A percentile compares a stretch with the other conserved stretches of the same genome.
Conservation (phyloP, 2,113 vertebrate genomes). For the Phaethon lepturus region DNA sequence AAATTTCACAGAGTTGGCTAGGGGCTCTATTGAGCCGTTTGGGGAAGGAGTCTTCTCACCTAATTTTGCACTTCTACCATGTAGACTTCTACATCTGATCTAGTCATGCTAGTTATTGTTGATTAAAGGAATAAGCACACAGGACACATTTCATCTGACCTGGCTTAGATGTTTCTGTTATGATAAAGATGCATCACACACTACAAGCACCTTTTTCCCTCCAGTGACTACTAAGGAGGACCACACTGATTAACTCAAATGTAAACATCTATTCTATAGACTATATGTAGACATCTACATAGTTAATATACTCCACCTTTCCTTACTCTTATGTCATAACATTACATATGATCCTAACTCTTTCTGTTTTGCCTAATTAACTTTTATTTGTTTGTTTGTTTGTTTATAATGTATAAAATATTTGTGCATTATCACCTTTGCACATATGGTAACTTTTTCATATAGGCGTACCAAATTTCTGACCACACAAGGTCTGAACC, state of each 20-base stretch:
- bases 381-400: neutral
- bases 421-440: neutral
- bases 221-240: neutral
- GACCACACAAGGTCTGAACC: neutral
- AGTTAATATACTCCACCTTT: neutral
- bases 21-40: neutral
- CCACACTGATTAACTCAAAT: neutral
- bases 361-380: neutral
- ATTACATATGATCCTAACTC: neutral
- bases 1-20: neutral
- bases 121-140: neutral
- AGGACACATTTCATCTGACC: neutral
- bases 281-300: neutral
- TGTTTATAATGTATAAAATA: neutral
- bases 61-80: neutral
- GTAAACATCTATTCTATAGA: neutral
- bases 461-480: neutral
- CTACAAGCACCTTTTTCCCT: neutral
- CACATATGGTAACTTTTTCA: neutral
- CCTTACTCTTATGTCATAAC: neutral
- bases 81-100: neutral
- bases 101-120: accelerated
- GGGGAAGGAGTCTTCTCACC: neutral
- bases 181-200: neutral
- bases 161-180: neutral